Evolutionary conservation across 2,888 invertebrate species (phyloP), one percentile per base, ranked within the genome.

Genomic region (Pandemis corylana): DNA sequence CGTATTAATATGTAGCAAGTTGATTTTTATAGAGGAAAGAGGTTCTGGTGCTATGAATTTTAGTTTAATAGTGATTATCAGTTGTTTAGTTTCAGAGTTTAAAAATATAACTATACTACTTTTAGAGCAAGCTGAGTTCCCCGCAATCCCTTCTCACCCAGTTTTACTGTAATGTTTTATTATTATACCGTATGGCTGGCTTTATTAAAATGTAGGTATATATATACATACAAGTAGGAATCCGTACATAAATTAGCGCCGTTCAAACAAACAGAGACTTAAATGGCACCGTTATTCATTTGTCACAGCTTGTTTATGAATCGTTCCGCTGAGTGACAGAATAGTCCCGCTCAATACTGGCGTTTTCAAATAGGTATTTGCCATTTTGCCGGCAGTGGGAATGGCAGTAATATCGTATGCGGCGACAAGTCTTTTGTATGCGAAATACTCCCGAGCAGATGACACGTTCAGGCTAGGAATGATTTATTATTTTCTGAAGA

Each of bases 401-500:
- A 87, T 85, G 81, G 80, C 78, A 76, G 80, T 83, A 85, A 86
- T 84, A 84, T 84, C 83, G 82, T 63, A 63, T 71, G 69, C 77
- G 81, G 70, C 77, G 81, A 79, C 80, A 80, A 81, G 78, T 77
- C 82, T 81, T 84, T 87, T 87, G 84, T 86, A 69, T 70, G 65
- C 65, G 69, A 61, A 65, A 70, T 59, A 59, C 41, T 65, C 67
- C 44, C 20, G 69, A 72, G 70, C 62, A 63, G 63, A 76, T 80
- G 85, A 85, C 86, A 83, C 83, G 83, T 86, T 88, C 84, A 84
- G 83, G 84, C 80, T 80, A 75, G 73, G 78, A 79, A 88, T 90
- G 90, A 90, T 90, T 90, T 89, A 90, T 90, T 88, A 85, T 85
- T 77, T 80, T 79, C 81, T 78, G 77, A 77, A 84, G 79, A 84